Evolutionary conservation across 2,888 invertebrate species (phyloP).

Genomic region (Cheilosia pagana): DNA sequence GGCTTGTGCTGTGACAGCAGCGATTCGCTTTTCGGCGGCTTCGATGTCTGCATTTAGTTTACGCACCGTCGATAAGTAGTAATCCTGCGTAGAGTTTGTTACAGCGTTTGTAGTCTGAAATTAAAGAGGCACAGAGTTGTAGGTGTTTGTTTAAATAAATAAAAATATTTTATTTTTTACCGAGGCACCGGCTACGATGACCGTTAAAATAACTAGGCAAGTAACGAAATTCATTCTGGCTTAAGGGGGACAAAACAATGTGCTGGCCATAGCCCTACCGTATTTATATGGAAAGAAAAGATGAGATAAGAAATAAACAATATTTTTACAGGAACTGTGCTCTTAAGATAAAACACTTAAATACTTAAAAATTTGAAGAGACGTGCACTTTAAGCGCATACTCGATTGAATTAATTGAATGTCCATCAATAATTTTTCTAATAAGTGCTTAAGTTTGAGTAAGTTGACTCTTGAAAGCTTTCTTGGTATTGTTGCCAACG

Average conservation of each 20-base stretch:
- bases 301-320: background rate
- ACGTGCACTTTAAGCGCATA: background rate
- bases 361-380: background rate
- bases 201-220: background rate
- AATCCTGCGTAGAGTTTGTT: slow-evolving; percentile 17
- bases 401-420: background rate
- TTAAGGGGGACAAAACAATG: background rate
- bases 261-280: background rate
- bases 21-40: background rate
- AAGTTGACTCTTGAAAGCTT: background rate
- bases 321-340: background rate
- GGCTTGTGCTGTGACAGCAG: background rate
- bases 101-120: slow-evolving; percentile 11
- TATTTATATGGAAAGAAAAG: background rate
- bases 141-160: background rate
- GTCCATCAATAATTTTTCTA: too few species aligned
- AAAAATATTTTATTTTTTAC: background rate
- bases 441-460: background rate
- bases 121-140: background rate
- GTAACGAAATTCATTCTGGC: background rate
- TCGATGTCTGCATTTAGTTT: slow-evolving; percentile 13
- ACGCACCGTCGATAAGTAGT: background rate
- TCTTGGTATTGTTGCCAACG: background rate
- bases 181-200: background rate
- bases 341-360: background rate